Evolutionary conservation across 1,140 invertebrate genomes (phyloP), one percentile per base, ranked within the genome.

Genomic region (Triops longicaudatus): DNA sequence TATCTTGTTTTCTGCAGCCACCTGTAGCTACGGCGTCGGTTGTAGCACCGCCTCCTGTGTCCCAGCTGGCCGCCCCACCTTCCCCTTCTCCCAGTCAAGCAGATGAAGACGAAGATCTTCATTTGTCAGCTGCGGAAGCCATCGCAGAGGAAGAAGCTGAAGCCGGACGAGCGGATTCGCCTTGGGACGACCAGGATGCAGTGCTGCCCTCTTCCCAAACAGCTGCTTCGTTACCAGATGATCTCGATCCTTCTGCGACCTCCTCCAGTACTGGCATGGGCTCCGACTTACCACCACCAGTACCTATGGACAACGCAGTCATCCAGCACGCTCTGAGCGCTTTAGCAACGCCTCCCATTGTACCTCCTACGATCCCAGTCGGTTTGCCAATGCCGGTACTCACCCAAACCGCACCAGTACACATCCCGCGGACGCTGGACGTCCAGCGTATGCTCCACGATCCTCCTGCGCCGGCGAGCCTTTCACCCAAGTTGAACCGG

Each of bases 91-190:
- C n/a, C 50, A 63, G 50, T 63, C 50, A 63, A 3, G 50, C 50
- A 6, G 50, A 63, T 22, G 50, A 63, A 63, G 50, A 63, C 50
- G 50, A 63, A 17, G 50, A 63, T 63, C 50, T 63, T 63, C 50
- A 63, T 14, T 63, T 63, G 7, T 63, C 50, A 12, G 50, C 17
- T 22, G 50, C 50, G 17, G 50, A 63, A 17, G 50, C 50, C 50
- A 63, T 63, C 22, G 50, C 50, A 4, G 50, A 63, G 17, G 50
- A 63, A 17, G 50, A 63, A 63, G 50, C 50, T 22, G 50, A 63
- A 63, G 50, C 50, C 50, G 50, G 50, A 63, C 14, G 50, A 63
- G 50, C 50, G 50, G 50, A 63, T 63, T 63, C 50, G 10, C 50
- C 50, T 9, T 63, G 50, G 50, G 50, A 63, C 22, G 50, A 63